phyloP scores from a whole-genome alignment of 2,113 vertebrate genomes.

The Megalops atlanticus region DNA sequence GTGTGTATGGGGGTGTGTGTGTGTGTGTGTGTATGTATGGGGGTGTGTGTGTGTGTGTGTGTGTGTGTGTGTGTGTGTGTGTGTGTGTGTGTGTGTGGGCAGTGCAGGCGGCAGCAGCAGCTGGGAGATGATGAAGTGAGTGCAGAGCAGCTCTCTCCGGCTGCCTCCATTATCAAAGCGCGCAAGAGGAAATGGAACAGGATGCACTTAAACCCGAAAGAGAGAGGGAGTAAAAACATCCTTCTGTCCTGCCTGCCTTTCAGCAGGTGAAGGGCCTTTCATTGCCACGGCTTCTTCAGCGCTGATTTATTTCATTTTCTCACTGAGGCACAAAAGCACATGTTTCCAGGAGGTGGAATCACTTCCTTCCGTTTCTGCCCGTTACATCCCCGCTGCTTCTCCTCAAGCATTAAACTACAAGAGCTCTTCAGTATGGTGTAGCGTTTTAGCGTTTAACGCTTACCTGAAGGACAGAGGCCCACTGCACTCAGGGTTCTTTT shows the following conservation, averaged over 20 bases:
- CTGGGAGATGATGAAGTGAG: slow-evolving; percentile 16
- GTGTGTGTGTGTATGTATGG: not conserved
- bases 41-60: not conserved
- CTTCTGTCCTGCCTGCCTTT: not conserved
- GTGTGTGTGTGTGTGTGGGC: not conserved
- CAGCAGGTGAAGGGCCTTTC: not conserved
- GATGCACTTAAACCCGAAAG: slow-evolving; percentile 7
- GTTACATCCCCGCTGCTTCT: not conserved
- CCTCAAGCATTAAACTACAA: not conserved
- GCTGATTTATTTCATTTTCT: not conserved
- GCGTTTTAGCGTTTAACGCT: not conserved
- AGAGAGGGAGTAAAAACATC: not conserved
- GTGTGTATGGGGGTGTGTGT: not conserved
- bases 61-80: not conserved
- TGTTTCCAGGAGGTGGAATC: not conserved
- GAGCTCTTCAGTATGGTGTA: not conserved
- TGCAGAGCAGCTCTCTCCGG: slow-evolving; percentile 4
- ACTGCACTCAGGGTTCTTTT: not conserved
- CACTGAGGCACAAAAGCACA: not conserved
- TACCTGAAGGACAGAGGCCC: not conserved
- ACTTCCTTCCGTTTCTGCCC: not conserved
- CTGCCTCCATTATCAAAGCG: slow-evolving; percentile 16
- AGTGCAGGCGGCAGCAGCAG: not conserved
- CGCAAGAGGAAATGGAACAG: not conserved
- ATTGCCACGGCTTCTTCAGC: too few relatives aligned